Conservation (phyloP, 2,797 vertebrate species). For the Anomalospiza imberbis region DNA sequence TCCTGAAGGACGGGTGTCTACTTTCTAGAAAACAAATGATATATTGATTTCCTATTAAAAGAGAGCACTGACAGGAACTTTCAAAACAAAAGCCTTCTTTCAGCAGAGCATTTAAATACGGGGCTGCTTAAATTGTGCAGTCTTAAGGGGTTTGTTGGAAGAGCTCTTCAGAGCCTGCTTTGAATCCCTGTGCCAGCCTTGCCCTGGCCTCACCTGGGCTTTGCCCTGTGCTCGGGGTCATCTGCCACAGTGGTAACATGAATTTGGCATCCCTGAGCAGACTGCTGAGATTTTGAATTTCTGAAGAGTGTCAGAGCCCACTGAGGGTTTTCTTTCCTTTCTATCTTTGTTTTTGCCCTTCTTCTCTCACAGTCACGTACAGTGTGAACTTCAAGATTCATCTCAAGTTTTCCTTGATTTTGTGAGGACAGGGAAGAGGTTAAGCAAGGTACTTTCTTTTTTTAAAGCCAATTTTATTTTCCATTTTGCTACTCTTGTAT, state of each 20-base stretch:
- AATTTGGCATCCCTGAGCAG: not conserved
- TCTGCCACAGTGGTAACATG: not conserved
- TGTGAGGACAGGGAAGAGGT: not conserved
- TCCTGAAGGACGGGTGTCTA: constrained; percentile 42
- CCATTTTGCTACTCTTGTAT: not conserved
- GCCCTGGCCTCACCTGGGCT: not conserved
- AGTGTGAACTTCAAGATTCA: not conserved
- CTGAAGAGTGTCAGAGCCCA: not conserved
- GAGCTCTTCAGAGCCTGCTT: not conserved
- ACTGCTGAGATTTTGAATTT: not conserved
- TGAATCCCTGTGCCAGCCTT: not conserved
- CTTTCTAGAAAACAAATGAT: constrained; percentile 55
- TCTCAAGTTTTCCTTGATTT: not conserved
- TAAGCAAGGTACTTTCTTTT: not conserved
- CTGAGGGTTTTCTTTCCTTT: not conserved
- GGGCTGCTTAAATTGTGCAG: not conserved
- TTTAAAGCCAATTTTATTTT: not conserved
- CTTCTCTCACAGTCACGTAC: not conserved
- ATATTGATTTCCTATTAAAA: constrained; percentile 55
- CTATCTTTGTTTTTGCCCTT: not conserved
- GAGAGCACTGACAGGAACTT: constrained; percentile 12
- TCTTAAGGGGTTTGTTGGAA: not conserved
- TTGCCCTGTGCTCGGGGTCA: not conserved
- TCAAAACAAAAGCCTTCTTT: constrained; percentile 30
- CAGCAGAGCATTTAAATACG: not conserved